phyloP scores from a whole-genome alignment of 2,113 vertebrate genomes.

The Nibea coibor region DNA sequence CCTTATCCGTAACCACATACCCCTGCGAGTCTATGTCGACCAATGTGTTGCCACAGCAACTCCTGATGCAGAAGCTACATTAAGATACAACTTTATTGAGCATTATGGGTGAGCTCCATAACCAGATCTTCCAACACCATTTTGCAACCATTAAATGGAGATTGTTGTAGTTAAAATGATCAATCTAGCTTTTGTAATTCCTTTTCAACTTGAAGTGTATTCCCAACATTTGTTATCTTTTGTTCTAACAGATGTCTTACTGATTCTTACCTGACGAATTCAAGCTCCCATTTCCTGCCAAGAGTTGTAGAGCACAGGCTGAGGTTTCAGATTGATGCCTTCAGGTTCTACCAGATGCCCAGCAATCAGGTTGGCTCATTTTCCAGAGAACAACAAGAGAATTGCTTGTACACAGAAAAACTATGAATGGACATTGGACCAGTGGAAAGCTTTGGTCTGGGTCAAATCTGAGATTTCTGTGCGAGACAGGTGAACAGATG shows the following conservation, averaged over 20 bases:
- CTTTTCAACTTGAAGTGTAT: neutral
- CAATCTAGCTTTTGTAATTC: neutral
- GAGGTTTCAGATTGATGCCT: conserved; percentile 75
- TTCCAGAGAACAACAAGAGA: no score
- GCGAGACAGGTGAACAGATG: no score
- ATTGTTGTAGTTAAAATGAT: neutral
- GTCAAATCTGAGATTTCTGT: no score
- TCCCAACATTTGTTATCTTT: neutral
- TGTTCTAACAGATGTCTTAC: conserved; percentile 69
- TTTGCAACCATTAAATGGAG: neutral
- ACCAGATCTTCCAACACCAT: no score
- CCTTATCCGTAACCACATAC: conserved; percentile 63
- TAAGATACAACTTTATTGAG: conserved; percentile 75
- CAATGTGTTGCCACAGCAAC: conserved; percentile 73
- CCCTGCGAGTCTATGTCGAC: conserved; percentile 72
- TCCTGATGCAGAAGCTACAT: conserved; percentile 32
- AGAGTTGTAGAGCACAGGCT: conserved; percentile 65
- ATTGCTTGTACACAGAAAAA: no score
- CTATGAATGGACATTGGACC: no score
- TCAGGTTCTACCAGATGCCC: conserved; percentile 69
- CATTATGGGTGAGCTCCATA: conserved; percentile 65
- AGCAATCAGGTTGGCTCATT: conserved; percentile 46
- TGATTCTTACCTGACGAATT: conserved; percentile 73
- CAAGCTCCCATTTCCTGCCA: conserved; percentile 68
- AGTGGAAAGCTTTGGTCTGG: no score